Percentiles rank a stretch among this genome's conserved stretches.
These are phyloP conservation scores for Ceratina japonica DNA, from an alignment of 1,140 invertebrate species.

Conservation along the genomic window DNA sequence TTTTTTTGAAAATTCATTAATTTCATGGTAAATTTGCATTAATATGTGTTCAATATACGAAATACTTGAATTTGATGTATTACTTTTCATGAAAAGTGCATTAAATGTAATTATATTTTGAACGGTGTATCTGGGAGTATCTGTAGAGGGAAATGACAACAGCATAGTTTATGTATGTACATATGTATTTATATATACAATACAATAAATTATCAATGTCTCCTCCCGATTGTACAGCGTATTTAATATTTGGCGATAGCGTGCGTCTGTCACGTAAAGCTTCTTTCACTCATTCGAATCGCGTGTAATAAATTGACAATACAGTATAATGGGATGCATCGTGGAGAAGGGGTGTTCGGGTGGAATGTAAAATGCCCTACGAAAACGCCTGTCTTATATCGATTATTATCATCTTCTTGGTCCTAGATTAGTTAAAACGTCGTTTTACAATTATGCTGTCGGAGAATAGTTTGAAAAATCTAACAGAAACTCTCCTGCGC, in stretches of 20 bases:
- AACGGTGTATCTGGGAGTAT: too few relatives aligned
- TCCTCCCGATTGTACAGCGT: constrained; percentile 52
- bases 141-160: neutral
- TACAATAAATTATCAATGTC: constrained; percentile 70
- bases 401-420: constrained; percentile 17
- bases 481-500: too few relatives aligned
- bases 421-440: constrained; percentile 37
- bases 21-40: too few relatives aligned
- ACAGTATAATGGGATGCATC: constrained; percentile 49
- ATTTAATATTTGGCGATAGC: constrained; percentile 58
- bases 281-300: neutral
- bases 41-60: too few relatives aligned
- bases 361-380: constrained; percentile 70
- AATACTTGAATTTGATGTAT: too few relatives aligned
- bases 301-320: constrained; percentile 46
- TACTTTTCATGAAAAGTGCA: too few relatives aligned
- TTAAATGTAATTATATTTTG: too few relatives aligned
- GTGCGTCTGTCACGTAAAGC: neutral
- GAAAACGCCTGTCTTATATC: neutral
- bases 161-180: constrained; percentile 21
- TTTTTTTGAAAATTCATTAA: too few relatives aligned
- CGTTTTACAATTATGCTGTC: constrained; percentile 20
- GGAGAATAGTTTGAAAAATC: neutral
- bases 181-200: constrained; percentile 27
- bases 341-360: constrained; percentile 30